Evolutionary conservation across 2,113 vertebrate genomes (phyloP).

Genomic region (Cyrtonyx montezumae): DNA sequence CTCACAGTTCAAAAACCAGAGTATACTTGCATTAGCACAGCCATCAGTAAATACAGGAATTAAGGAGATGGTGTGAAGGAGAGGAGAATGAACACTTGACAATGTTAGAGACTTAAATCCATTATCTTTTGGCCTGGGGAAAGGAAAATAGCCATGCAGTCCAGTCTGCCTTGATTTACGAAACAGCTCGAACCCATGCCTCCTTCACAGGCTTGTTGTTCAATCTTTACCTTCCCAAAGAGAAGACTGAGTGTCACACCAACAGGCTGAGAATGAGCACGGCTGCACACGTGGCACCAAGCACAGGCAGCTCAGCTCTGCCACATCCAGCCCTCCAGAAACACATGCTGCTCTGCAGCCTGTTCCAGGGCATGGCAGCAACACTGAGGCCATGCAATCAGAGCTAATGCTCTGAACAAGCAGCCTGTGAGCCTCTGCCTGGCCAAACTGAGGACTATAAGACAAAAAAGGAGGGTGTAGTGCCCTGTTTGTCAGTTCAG

Average conservation of each 20-base stretch:
- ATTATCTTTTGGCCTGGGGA: neutral
- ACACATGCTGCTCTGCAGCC: neutral
- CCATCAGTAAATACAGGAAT: constrained; percentile 2
- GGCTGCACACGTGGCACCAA: neutral
- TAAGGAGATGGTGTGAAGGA: neutral
- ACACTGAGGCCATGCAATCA: fast-evolving
- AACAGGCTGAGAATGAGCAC: fast-evolving
- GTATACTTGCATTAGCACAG: constrained; percentile 41
- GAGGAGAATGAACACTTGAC: neutral
- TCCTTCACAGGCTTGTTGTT: fast-evolving
- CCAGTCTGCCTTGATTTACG: neutral
- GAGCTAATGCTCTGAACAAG: neutral
- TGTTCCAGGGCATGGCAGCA: fast-evolving
- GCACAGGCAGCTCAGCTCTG: neutral
- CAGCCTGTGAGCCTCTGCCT: neutral
- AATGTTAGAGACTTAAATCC: neutral
- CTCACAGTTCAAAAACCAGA: neutral
- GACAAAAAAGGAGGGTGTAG: neutral
- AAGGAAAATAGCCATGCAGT: neutral
- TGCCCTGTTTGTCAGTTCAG: neutral
- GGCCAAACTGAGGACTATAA: neutral
- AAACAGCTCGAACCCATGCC: neutral
- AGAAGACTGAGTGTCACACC: fast-evolving
- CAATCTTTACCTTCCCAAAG: neutral
- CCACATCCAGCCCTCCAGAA: fast-evolving